Evolutionary conservation across 2,113 vertebrate species (phyloP).

Genomic region (Daphoenositta chrysoptera): DNA sequence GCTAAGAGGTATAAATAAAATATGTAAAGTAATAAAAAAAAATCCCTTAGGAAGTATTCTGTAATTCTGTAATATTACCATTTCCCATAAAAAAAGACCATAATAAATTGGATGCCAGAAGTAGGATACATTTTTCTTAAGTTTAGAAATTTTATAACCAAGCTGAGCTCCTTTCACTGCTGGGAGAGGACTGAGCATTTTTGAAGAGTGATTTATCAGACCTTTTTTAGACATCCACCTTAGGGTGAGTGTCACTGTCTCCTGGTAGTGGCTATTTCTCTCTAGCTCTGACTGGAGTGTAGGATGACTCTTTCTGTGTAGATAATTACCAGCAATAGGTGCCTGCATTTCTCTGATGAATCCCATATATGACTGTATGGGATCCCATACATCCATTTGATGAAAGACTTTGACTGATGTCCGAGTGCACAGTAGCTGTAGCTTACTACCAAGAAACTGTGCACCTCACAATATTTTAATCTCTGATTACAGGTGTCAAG

Average conservation of each 20-base stretch:
- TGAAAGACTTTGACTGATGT: not conserved
- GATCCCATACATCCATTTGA: not conserved
- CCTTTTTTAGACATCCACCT: not conserved
- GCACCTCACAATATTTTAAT: not conserved
- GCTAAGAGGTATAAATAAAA: not conserved
- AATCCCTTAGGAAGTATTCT: not conserved
- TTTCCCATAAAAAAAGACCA: not conserved
- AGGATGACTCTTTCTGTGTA: not conserved
- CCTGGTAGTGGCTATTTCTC: not conserved
- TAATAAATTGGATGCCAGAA: not conserved
- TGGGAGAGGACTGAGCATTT: not conserved
- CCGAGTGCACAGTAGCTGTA: not conserved
- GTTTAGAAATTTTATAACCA: not conserved
- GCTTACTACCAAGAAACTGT: not conserved
- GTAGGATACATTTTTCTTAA: not conserved
- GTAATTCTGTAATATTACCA: not conserved
- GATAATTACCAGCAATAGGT: not conserved
- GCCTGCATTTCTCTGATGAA: not conserved
- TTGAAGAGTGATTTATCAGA: not conserved
- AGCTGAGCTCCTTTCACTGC: not conserved
- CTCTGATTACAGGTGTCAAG: not conserved
- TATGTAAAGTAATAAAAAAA: not conserved
- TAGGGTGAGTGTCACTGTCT: not conserved
- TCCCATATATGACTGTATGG: rapidly evolving
- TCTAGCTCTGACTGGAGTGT: not conserved